Evolutionary conservation across 2,797 vertebrate species (phyloP).

Genomic region (Lithobates sylvaticus): DNA sequence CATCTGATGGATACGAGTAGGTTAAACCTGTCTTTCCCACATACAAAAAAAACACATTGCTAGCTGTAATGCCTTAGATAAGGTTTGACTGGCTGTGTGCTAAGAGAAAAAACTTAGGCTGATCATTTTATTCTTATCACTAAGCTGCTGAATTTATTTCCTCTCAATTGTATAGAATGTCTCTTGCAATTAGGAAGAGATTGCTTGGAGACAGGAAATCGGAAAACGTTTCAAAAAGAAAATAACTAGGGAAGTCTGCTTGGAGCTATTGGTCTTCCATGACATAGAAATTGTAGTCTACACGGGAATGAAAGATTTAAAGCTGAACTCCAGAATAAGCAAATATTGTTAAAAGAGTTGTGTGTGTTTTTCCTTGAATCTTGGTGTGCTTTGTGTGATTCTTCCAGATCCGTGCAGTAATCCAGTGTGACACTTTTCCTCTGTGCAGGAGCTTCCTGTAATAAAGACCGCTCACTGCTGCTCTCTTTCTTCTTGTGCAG

Average conservation of each 20-base stretch:
- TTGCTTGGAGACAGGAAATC: not conserved
- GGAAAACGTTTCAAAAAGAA: not conserved
- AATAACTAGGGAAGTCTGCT: not conserved
- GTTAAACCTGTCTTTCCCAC: not conserved
- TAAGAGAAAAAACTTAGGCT: conserved; percentile 6
- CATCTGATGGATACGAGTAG: not conserved
- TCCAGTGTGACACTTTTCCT: too few species aligned
- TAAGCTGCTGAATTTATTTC: conserved; percentile 25
- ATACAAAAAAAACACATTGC: not conserved
- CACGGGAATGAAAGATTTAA: not conserved
- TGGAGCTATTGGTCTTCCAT: not conserved
- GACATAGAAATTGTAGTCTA: not conserved
- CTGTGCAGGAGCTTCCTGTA: too few species aligned
- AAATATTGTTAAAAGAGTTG: too few species aligned
- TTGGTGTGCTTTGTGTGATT: too few species aligned
- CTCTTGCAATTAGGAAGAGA: conserved; percentile 6
- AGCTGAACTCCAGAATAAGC: too few species aligned
- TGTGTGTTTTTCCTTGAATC: too few species aligned
- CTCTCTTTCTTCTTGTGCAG: too few species aligned
- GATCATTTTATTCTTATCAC: conserved; percentile 12
- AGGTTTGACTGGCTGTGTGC: conserved; percentile 4
- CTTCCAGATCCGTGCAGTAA: too few species aligned
- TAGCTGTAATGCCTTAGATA: not conserved
- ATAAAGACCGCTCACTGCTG: too few species aligned
- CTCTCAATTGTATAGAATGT: conserved; percentile 31